phyloP scores from a whole-genome alignment of 35 echinoderm and acorn worm species.

The Apostichopus japonicus region DNA sequence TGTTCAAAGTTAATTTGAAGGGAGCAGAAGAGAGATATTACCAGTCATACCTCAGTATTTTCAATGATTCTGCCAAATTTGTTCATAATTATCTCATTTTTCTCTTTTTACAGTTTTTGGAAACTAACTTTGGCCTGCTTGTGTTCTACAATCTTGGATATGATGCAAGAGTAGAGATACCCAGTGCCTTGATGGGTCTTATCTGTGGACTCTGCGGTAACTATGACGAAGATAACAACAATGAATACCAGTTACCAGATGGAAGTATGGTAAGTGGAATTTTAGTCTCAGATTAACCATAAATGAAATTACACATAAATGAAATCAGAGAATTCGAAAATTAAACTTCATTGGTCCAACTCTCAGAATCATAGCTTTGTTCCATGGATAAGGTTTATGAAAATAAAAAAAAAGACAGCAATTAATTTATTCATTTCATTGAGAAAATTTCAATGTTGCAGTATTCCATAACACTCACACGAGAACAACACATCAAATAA shows the following conservation, averaged over 20 bases:
- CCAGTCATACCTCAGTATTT: not conserved
- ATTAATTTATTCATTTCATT: too few relatives aligned
- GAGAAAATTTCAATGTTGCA: too few relatives aligned
- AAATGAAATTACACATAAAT: not conserved
- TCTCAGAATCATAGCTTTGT: too few relatives aligned
- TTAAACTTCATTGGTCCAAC: too few relatives aligned
- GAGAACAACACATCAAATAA: too few relatives aligned
- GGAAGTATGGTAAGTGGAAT: slow-evolving; percentile 69
- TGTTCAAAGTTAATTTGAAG: not conserved
- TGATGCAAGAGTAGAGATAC: not conserved
- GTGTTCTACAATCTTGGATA: slow-evolving; percentile 10
- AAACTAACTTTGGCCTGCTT: slow-evolving; percentile 34
- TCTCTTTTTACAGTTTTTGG: not conserved
- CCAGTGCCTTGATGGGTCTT: slow-evolving; percentile 18
- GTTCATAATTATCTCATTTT: not conserved
- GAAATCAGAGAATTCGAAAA: too few relatives aligned
- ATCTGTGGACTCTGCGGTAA: slow-evolving; percentile 88
- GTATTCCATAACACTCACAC: too few relatives aligned
- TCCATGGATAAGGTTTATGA: too few relatives aligned
- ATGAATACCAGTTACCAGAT: slow-evolving; percentile 66
- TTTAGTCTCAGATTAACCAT: too few relatives aligned
- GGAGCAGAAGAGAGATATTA: too few relatives aligned
- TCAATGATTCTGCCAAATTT: not conserved
- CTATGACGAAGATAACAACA: slow-evolving; percentile 63
- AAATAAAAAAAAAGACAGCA: too few relatives aligned